Evolutionary conservation across 2,113 vertebrate species (phyloP), one percentile per base, ranked within the genome.

Genomic region (Sceloporus undulatus): DNA sequence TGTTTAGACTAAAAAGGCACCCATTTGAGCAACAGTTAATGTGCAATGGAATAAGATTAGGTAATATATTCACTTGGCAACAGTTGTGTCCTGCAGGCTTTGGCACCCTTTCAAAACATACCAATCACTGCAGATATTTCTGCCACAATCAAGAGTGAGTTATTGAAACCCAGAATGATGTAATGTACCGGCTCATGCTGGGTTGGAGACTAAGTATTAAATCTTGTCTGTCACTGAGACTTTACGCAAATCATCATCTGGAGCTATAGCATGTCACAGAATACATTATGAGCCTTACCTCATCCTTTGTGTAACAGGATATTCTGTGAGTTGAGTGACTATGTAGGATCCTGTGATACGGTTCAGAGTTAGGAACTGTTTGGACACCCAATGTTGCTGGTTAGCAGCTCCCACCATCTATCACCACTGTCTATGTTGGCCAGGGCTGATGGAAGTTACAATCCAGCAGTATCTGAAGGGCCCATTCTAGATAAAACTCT

Each of bases 101-200:
- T 96, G 93, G 90, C 93, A 92, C 76, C 2, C 82, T 29, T 71
- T 71, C 68, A 71, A 2, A 71, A 29, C 25, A 29, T 29, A 71
- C 68, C 27, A 68, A 71, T 71, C 27, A 71, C 92, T 90, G 93
- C 85, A 88, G 90, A 74, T 75, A 48, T 92, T 94, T 94, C 91
- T 88, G 92, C 87, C 87, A 82, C 82, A 91, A 66, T 92, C 88
- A 92, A 89, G 48, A 89, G 86, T 65, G 34, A 76, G 82, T 92
- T 91, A 90, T 11, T 91, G 92, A 89, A 88, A 92, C 84, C 85
- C 38, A 29, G 25, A 80, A 34, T 7, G 78, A 75, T 76, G 56
- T 90, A 94, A 93, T 88, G 93, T 93, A 85, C 88, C 86, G 25
- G 48, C 89, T 95, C 27, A 70, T 91, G 27, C 91, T 91, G 84